Evolutionary conservation across 1,140 invertebrate species (phyloP).

Genomic region (Macrobrachium nipponense): DNA sequence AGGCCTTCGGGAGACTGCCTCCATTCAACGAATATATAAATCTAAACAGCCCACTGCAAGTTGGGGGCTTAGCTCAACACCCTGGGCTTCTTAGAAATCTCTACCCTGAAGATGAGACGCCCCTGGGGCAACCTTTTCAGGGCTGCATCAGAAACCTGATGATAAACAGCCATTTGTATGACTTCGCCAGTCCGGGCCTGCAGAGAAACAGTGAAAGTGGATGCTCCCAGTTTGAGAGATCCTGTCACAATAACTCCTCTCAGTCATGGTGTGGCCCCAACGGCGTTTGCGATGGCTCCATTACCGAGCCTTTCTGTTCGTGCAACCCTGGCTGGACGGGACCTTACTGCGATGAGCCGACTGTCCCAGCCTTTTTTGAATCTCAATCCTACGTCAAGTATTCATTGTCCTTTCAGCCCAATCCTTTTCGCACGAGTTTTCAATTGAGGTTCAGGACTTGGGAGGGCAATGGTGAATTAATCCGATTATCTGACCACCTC

Average conservation of each 20-base stretch:
- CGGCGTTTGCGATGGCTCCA: slow-evolving; percentile 91
- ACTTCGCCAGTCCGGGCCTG: slow-evolving; percentile 88
- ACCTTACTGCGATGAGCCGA: slow-evolving; percentile 84
- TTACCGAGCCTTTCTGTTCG: slow-evolving; percentile 87
- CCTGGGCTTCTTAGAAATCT: slow-evolving; percentile 80
- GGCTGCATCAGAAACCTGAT: slow-evolving; percentile 96
- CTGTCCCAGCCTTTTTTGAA: slow-evolving; percentile 90
- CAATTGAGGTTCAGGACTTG: slow-evolving; percentile 93
- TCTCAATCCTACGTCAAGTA: slow-evolving; percentile 95
- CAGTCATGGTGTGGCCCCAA: slow-evolving; percentile 89
- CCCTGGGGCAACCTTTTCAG: slow-evolving; percentile 86
- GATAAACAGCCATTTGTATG: slow-evolving; percentile 95
- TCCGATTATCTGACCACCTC: slow-evolving; percentile 92
- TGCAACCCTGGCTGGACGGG: slow-evolving; percentile 94
- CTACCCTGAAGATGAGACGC: slow-evolving; percentile 89
- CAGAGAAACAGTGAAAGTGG: slow-evolving; percentile 84
- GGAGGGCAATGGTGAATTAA: slow-evolving; percentile 90
- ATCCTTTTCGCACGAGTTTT: slow-evolving; percentile 91
- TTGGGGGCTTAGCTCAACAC: slow-evolving; percentile 91
- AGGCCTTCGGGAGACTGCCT: slow-evolving; percentile 87
- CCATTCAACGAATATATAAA: slow-evolving; percentile 97
- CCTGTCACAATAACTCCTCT: slow-evolving; percentile 81
- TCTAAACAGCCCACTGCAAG: slow-evolving; percentile 93
- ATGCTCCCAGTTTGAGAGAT: slow-evolving; percentile 90
- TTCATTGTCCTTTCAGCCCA: slow-evolving; percentile 92